Conservation (phyloP, 2,888 invertebrate species). For the Cosmia pyralina region DNA sequence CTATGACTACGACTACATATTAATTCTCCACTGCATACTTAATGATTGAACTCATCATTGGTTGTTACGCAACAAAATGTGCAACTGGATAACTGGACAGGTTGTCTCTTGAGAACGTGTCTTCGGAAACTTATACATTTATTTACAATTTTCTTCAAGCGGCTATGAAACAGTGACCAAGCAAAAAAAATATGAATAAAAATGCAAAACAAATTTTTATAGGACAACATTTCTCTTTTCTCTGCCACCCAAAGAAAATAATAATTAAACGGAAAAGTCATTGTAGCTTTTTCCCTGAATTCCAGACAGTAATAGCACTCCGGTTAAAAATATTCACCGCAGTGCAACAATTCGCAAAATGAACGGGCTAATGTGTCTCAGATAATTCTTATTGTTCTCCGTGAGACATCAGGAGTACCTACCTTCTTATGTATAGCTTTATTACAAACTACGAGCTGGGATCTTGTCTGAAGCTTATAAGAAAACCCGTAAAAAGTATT, state of each 20-base stretch:
- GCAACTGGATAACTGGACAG: slow-evolving; percentile 6
- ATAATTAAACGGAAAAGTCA: slow-evolving; percentile 7
- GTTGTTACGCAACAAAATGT: slow-evolving; percentile 51
- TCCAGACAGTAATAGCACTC: slow-evolving; percentile 1
- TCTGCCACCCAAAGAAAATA: not conserved
- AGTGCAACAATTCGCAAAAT: not conserved
- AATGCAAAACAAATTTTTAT: not conserved
- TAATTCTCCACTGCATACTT: not conserved
- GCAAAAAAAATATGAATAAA: not conserved
- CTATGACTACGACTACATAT: not conserved
- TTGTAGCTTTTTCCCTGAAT: not conserved
- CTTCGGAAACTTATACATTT: slow-evolving; percentile 10
- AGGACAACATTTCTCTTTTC: not conserved
- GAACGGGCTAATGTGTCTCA: not conserved
- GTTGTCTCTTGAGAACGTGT: slow-evolving; percentile 11
- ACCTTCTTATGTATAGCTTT: not conserved
- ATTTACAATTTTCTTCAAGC: not conserved
- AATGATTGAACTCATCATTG: slow-evolving; percentile 28
- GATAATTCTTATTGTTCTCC: slow-evolving; percentile 3
- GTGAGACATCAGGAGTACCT: not conserved
- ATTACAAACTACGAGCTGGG: not conserved
- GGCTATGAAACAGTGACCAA: not conserved
- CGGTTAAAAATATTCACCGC: not conserved
- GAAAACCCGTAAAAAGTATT: slow-evolving; percentile 1
- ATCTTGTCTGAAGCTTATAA: not conserved